phyloP scores from a whole-genome alignment of 2,888 invertebrate species.

The Axea sp. region DNA sequence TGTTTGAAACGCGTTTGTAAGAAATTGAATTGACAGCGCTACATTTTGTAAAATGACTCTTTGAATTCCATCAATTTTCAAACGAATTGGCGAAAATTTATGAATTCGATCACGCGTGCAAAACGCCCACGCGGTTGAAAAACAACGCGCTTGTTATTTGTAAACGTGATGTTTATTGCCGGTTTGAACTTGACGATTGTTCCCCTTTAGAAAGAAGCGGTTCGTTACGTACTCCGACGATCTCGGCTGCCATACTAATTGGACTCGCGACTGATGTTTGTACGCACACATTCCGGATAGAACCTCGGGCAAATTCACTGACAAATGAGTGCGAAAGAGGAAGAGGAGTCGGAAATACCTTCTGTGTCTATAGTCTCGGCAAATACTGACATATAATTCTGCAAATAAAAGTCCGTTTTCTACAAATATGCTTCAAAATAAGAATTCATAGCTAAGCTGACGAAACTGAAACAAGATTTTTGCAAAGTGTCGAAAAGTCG shows the following conservation, averaged over 20 bases:
- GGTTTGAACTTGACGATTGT: slow-evolving; percentile 52
- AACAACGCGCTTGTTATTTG: slow-evolving; percentile 39
- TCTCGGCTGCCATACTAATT: slow-evolving; percentile 61
- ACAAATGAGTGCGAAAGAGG: slow-evolving; percentile 61
- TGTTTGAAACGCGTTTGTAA: no score
- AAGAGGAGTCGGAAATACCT: slow-evolving; percentile 50
- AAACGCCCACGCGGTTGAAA: slow-evolving; percentile 1
- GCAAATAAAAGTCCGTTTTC: slow-evolving; percentile 20
- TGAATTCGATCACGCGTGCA: no score
- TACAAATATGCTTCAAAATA: no score
- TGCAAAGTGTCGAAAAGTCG: no score
- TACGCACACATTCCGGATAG: slow-evolving; percentile 58
- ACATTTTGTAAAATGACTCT: no score
- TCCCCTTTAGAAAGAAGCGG: slow-evolving; percentile 60
- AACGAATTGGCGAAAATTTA: no score
- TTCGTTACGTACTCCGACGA: slow-evolving; percentile 58
- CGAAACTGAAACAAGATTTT: no score
- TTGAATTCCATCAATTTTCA: no score
- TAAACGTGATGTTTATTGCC: slow-evolving; percentile 46
- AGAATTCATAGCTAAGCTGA: no score
- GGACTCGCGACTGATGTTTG: slow-evolving; percentile 60
- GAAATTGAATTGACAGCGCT: no score
- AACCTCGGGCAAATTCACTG: slow-evolving; percentile 61
- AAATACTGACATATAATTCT: slow-evolving; percentile 26
- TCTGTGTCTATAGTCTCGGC: slow-evolving; percentile 31